Conservation (phyloP, 2,888 invertebrate genomes). For the Halocaridina rubra region DNA sequence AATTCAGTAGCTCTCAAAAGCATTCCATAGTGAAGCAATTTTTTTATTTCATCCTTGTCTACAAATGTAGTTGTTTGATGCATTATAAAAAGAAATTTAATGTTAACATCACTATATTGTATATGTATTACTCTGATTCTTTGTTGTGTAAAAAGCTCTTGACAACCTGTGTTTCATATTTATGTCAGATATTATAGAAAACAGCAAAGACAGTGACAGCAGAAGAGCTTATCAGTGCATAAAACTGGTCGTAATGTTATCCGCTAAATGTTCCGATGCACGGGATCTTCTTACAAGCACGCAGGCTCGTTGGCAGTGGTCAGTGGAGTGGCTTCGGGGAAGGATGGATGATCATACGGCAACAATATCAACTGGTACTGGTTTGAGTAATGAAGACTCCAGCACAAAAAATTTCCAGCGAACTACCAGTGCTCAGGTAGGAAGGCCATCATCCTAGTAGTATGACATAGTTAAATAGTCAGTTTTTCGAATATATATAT, state of each 20-base stretch:
- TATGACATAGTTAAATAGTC: too few species aligned
- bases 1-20: too few species aligned
- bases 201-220: slow-evolving; percentile 69
- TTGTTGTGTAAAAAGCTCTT: too few species aligned
- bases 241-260: slow-evolving; percentile 70
- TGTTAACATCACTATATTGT: too few species aligned
- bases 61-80: too few species aligned
- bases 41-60: too few species aligned
- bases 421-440: slow-evolving; percentile 71
- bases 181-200: slow-evolving; percentile 66
- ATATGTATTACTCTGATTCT: too few species aligned
- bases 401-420: slow-evolving; percentile 70
- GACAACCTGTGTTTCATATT: too few species aligned
- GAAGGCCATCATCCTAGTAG: too few species aligned
- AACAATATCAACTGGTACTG: slow-evolving; percentile 47
- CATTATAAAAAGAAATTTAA: too few species aligned
- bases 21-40: too few species aligned
- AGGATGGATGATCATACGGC: slow-evolving; percentile 68
- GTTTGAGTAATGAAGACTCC: slow-evolving; percentile 69
- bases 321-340: slow-evolving; percentile 71
- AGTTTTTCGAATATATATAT: too few species aligned
- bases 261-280: slow-evolving; percentile 67
- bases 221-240: slow-evolving; percentile 71
- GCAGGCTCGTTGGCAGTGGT: slow-evolving; percentile 70
- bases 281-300: slow-evolving; percentile 68